Conservation (phyloP, 2,113 vertebrate species). For the Noturus placidus region DNA sequence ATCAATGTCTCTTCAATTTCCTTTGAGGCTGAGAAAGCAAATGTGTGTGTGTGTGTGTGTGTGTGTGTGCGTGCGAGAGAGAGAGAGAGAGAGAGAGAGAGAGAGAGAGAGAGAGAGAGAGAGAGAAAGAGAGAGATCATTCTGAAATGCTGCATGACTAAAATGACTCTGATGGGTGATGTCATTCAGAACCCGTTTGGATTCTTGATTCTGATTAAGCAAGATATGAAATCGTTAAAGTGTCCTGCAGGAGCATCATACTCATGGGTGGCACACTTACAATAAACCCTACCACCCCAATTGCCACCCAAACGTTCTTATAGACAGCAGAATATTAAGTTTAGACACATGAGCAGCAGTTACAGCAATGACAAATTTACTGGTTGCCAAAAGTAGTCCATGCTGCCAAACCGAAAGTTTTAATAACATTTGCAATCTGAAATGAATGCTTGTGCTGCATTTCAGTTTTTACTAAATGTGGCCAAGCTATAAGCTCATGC, state of each 20-base stretch:
- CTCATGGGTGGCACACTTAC: not conserved
- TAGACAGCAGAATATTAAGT: not conserved
- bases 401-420: not conserved
- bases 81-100: not conserved
- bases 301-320: not conserved
- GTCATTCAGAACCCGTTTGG: not conserved
- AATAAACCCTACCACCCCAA: not conserved
- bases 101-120: not conserved
- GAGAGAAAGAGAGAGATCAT: not conserved
- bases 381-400: not conserved
- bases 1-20: conserved; percentile 45
- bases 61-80: conserved; percentile 15
- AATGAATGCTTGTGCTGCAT: not conserved
- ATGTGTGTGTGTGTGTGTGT: conserved; percentile 19
- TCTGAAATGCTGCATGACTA: not conserved
- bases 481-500: not conserved
- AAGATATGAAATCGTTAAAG: not conserved
- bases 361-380: not conserved
- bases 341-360: not conserved
- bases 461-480: not conserved
- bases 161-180: not conserved
- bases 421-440: not conserved
- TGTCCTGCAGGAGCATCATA: not conserved
- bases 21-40: conserved; percentile 11
- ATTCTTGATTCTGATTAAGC: not conserved